These are phyloP conservation scores for Patagioenas fasciata DNA, from an alignment of 2,113 vertebrate species.

Conservation along the genomic window DNA sequence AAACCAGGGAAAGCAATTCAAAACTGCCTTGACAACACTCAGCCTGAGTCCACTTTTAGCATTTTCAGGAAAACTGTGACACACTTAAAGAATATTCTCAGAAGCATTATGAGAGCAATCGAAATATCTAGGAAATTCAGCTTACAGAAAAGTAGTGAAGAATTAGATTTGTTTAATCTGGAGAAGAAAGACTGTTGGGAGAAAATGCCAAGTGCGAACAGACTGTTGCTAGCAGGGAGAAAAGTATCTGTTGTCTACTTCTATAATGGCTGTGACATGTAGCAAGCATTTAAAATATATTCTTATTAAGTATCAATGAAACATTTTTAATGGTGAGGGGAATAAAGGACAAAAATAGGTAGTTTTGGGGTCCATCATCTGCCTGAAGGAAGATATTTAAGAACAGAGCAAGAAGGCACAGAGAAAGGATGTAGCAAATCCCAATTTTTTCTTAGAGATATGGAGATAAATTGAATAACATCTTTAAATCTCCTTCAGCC, in stretches of 20 bases:
- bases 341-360: background rate
- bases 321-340: background rate
- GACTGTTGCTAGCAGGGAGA: background rate
- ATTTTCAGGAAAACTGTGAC: background rate
- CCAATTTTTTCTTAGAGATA: background rate
- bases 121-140: background rate
- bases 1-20: background rate
- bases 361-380: background rate
- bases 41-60: background rate
- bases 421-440: background rate
- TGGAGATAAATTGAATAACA: background rate
- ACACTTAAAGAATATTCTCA: background rate
- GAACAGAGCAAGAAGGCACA: background rate
- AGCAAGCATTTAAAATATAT: background rate
- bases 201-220: background rate
- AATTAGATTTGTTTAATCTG: background rate
- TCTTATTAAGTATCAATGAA: background rate
- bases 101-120: background rate
- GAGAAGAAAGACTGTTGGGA: background rate
- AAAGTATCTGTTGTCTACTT: background rate
- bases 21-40: background rate
- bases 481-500: background rate
- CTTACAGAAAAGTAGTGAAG: background rate
- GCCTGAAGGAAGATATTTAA: background rate
- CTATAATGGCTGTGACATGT: background rate